These are phyloP conservation scores for Standfussiana lucernea DNA, from an alignment of 2,888 invertebrate genomes.

Conservation along the genomic window DNA sequence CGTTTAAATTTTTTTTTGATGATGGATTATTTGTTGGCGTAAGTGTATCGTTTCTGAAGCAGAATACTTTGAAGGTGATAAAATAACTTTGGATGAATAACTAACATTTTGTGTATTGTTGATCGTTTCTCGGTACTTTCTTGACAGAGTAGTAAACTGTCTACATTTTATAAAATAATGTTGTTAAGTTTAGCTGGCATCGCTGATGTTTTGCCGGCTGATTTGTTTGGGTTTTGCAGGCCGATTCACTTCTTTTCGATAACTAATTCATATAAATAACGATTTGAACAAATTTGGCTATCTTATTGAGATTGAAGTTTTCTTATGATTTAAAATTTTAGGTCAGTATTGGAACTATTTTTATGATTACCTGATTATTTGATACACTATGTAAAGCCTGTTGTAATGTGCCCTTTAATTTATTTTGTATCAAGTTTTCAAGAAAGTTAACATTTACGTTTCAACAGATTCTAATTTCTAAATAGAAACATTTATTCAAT, in stretches of 20 bases:
- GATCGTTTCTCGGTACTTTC: too few species aligned
- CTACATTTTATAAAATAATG: slow-evolving; percentile 54
- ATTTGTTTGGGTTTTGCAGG: slow-evolving; percentile 22
- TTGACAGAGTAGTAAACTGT: too few species aligned
- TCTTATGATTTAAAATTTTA: not conserved
- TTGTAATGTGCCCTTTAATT: too few species aligned
- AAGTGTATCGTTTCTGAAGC: too few species aligned
- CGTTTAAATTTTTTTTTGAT: too few species aligned
- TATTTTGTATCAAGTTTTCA: not conserved
- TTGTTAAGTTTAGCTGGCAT: slow-evolving; percentile 59
- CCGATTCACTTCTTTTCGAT: slow-evolving; percentile 29
- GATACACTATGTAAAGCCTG: not conserved
- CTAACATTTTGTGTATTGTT: too few species aligned
- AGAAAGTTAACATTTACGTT: not conserved
- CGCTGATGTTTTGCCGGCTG: slow-evolving; percentile 31
- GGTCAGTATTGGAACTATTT: not conserved
- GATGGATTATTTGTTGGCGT: too few species aligned
- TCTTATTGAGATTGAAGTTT: not conserved
- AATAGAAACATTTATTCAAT: not conserved
- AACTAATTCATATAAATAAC: not conserved
- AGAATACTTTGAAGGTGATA: too few species aligned
- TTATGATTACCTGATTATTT: not conserved
- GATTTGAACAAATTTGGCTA: not conserved
- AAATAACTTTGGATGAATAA: too few species aligned
- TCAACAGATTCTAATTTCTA: too few species aligned